phyloP scores from a whole-genome alignment of 1,140 invertebrate genomes.

The Hermatobates lingyangjiaoensis region DNA sequence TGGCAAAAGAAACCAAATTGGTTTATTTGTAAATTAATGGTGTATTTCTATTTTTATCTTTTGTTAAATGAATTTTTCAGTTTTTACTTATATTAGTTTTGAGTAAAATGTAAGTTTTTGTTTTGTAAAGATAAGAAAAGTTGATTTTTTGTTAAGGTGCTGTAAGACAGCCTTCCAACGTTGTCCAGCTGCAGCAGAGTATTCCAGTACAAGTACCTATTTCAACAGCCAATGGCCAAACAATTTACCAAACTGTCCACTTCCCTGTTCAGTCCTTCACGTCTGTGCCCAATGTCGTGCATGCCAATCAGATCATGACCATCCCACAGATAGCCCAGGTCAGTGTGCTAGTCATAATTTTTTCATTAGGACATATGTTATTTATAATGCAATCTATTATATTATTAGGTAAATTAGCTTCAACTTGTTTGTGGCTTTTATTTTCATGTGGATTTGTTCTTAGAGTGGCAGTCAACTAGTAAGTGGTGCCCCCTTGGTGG shows the following conservation, averaged over 20 bases:
- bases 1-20: too few relatives aligned
- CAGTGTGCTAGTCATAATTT: too few relatives aligned
- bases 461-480: neutral
- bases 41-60: too few relatives aligned
- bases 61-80: too few relatives aligned
- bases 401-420: too few relatives aligned
- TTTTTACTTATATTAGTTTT: too few relatives aligned
- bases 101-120: too few relatives aligned
- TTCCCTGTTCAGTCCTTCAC: slow-evolving; percentile 62
- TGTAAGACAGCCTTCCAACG: neutral
- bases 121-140: neutral
- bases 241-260: slow-evolving; percentile 81
- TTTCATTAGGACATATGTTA: too few relatives aligned
- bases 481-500: neutral
- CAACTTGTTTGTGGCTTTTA: too few relatives aligned
- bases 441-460: neutral
- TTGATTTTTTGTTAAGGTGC: neutral
- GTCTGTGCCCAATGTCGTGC: slow-evolving; percentile 28
- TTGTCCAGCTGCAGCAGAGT: slow-evolving; percentile 50
- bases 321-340: slow-evolving; percentile 40
- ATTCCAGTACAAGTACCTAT: slow-evolving; percentile 86
- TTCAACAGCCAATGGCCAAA: slow-evolving; percentile 72
- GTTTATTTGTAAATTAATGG: too few relatives aligned
- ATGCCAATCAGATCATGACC: slow-evolving; percentile 30
- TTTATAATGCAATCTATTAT: too few relatives aligned